Conservation (phyloP, 2,888 invertebrate species). For the Diplazon laetatorius region DNA sequence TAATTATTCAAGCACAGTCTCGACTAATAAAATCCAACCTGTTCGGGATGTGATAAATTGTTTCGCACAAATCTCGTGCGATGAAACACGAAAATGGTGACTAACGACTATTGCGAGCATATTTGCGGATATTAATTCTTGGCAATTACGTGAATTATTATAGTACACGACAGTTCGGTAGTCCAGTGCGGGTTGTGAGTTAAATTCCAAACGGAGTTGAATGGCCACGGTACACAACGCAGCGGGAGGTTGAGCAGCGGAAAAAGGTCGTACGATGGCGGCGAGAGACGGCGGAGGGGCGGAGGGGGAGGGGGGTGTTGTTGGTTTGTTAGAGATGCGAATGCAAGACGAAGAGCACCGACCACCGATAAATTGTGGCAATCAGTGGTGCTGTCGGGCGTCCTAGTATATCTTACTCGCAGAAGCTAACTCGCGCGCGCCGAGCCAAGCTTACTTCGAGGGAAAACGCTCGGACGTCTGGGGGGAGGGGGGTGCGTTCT, state of each 20-base stretch:
- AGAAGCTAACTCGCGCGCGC: conserved; percentile 58
- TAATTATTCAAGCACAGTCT: too few relatives aligned
- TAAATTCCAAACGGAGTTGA: conserved; percentile 41
- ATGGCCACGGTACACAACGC: conserved; percentile 30
- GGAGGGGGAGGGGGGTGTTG: too few relatives aligned
- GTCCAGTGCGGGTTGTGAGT: conserved; percentile 5
- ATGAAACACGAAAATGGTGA: background rate
- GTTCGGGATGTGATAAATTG: too few relatives aligned
- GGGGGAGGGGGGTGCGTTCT: conserved; percentile 39
- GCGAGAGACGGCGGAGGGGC: conserved; percentile 34
- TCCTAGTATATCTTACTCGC: conserved; percentile 67
- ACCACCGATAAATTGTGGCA: conserved; percentile 69
- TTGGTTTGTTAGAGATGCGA: conserved; percentile 13
- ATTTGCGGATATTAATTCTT: background rate
- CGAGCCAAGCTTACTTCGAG: conserved; percentile 61
- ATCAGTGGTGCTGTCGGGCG: conserved; percentile 67
- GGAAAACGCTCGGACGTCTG: conserved; percentile 57
- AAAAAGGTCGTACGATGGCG: conserved; percentile 26
- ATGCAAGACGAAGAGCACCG: conserved; percentile 60
- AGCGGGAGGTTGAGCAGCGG: conserved; percentile 24
- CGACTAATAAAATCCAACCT: too few relatives aligned
- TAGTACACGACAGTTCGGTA: background rate
- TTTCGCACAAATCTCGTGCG: too few relatives aligned
- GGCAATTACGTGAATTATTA: background rate
- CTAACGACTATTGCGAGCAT: background rate